Evolutionary conservation across 1,140 invertebrate genomes (phyloP).

Genomic region (Globodera ellingtonae): DNA sequence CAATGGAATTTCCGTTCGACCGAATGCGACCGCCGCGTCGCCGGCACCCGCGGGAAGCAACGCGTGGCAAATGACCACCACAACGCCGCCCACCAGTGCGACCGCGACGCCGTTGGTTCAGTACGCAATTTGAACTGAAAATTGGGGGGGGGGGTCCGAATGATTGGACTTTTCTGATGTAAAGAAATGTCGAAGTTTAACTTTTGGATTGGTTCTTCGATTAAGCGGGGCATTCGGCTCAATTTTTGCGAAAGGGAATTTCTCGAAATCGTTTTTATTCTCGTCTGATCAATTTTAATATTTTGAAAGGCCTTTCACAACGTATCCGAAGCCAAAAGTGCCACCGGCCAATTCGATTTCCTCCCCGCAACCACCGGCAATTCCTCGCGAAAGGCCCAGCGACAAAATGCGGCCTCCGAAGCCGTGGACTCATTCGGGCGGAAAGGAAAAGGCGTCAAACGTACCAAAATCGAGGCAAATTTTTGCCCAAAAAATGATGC

Average conservation of each 20-base stretch:
- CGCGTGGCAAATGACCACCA: background rate
- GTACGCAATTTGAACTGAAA: slow-evolving; percentile 11
- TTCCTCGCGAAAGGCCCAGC: background rate
- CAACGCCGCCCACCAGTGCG: background rate
- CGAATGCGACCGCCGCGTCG: slow-evolving; percentile 7
- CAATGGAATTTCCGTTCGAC: slow-evolving; percentile 1
- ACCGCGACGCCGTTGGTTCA: background rate
- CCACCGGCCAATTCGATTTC: background rate
- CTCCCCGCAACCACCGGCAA: background rate
- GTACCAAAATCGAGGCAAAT: background rate
- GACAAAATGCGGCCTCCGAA: slow-evolving; percentile 1
- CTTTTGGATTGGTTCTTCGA: background rate
- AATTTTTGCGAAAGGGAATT: too few species aligned
- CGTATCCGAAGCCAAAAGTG: slow-evolving; percentile 5
- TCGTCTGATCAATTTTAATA: background rate
- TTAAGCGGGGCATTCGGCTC: too few species aligned
- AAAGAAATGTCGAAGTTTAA: too few species aligned
- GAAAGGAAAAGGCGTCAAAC: slow-evolving; percentile 3
- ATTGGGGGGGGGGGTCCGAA: background rate
- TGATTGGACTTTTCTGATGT: background rate
- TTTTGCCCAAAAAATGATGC: background rate
- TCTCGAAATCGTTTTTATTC: too few species aligned
- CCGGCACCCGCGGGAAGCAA: slow-evolving; percentile 2
- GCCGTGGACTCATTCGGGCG: slow-evolving; percentile 24
- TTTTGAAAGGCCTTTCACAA: slow-evolving; percentile 23